Conservation (phyloP, 35 echinoderm and acorn worm genomes). For the Hemicentrotus pulcherrimus region DNA sequence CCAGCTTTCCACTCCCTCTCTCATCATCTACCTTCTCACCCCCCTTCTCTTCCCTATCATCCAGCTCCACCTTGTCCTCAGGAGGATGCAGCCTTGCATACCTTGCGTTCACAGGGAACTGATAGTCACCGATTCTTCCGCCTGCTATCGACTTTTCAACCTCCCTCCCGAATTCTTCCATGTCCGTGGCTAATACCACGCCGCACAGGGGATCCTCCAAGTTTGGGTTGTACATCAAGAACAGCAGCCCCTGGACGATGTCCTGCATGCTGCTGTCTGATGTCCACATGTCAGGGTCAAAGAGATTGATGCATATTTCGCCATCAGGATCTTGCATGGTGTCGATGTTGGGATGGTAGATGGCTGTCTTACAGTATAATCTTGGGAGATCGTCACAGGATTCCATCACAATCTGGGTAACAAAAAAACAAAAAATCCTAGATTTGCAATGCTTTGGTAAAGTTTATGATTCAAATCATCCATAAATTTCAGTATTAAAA, state of each 20-base stretch:
- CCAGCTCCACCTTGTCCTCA: not conserved
- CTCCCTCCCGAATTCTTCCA: conserved; percentile 62
- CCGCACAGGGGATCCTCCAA: conserved; percentile 70
- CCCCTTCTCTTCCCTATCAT: not conserved
- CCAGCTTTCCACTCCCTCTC: not conserved
- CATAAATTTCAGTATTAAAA: too few species aligned
- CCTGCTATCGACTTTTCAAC: conserved; percentile 71
- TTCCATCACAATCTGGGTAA: conserved; percentile 50
- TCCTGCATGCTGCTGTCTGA: conserved; percentile 62
- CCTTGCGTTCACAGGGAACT: conserved; percentile 43
- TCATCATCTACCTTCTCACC: not conserved
- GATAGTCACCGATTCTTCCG: conserved; percentile 59
- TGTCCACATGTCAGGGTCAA: conserved; percentile 63
- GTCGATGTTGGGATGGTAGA: conserved; percentile 95
- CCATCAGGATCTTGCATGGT: conserved; percentile 66
- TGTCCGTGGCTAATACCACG: conserved; percentile 32
- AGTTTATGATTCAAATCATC: too few species aligned
- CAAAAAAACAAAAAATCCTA: not conserved
- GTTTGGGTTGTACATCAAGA: conserved; percentile 84
- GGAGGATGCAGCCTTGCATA: conserved; percentile 31
- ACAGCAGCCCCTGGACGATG: conserved; percentile 78
- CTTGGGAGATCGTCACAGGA: conserved; percentile 48
- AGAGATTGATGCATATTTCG: conserved; percentile 77
- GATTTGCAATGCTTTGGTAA: too few species aligned
- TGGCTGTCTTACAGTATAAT: conserved; percentile 68